These are phyloP conservation scores for Hemibagrus guttatus DNA, from an alignment of 2,797 vertebrate species.

Conservation along the genomic window DNA sequence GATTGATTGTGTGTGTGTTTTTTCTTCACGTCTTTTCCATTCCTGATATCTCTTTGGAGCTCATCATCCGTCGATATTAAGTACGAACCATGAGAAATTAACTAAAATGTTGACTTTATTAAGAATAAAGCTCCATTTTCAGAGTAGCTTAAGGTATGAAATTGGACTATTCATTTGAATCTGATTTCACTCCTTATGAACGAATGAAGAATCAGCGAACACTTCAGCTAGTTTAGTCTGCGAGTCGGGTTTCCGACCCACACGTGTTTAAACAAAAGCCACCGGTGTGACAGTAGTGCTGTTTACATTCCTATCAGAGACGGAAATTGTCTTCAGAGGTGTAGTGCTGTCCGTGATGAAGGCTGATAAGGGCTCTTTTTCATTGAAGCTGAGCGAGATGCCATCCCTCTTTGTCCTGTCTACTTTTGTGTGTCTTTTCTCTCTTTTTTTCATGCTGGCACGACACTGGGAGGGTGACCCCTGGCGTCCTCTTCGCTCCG, in stretches of 20 bases:
- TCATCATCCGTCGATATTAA: not conserved
- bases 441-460: not conserved
- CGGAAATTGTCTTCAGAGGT: constrained; percentile 57
- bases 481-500: not conserved
- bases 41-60: not conserved
- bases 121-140: not conserved
- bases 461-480: constrained; percentile 19
- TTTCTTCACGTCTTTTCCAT: not conserved
- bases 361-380: constrained; percentile 59
- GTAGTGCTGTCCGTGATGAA: constrained; percentile 62
- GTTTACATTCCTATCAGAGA: constrained; percentile 72
- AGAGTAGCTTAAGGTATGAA: not conserved
- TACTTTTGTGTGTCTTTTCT: not conserved
- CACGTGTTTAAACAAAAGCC: constrained; percentile 54
- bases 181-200: not conserved
- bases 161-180: not conserved
- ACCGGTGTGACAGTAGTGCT: constrained; percentile 47
- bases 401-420: constrained; percentile 18
- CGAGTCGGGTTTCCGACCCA: constrained; percentile 52
- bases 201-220: not conserved
- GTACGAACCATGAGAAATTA: not conserved
- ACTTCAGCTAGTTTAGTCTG: constrained; percentile 54
- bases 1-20: not conserved
- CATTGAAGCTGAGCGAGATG: constrained; percentile 21
- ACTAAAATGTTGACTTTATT: not conserved